Base-by-base conservation (phyloP, 2,797 vertebrate species). In the Miichthys miiuy region DNA sequence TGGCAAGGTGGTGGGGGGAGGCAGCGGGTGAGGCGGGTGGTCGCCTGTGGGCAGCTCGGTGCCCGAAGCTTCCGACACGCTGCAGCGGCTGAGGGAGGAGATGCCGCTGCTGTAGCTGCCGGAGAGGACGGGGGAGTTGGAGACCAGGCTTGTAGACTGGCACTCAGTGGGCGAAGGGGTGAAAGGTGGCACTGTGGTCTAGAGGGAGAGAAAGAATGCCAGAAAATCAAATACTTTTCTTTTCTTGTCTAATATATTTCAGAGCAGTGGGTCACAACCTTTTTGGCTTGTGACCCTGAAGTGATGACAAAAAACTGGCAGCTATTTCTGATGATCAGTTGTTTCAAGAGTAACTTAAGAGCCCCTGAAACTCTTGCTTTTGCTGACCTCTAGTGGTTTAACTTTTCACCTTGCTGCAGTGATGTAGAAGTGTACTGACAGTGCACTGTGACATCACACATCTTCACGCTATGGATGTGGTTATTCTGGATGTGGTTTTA, bases 61-160 rank as follows among this genome's bases (percentile, higher is more conserved):
- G 91, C 96, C 97, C 0, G 97, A 99, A 0, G 96, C 97, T 88
- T 99, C 98, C 0, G 98, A 99, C 1, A 96, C 96, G 68, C 98
- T 99, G 83, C 98, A 98, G 80, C 98, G 97, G 89, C 98, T 99
- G 63, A 99, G 96, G 0, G 98, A 99, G 0, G 98, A 99, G 91
- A 99, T 99, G 79, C 98, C 97, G 0, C 98, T 99, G 95, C 98
- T 99, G 95, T 97, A 99, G 92, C 98, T 99, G 92, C 98, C 98
- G 0, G 98, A 99, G 81, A 99, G 94, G 10, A 95, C 97, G 0
- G 98, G 98, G 4, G 98, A 99, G 92, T 96, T 97, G 88, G 97
- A 97, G 50, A 96, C 95, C 84, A 98, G 94, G 63, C 97, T 97
- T 34, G 96, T 92, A 1, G 96, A 95, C 88, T 97, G 98, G 90